phyloP scores from a whole-genome alignment of 2,888 invertebrate genomes.

The Ernsta delagoae region DNA sequence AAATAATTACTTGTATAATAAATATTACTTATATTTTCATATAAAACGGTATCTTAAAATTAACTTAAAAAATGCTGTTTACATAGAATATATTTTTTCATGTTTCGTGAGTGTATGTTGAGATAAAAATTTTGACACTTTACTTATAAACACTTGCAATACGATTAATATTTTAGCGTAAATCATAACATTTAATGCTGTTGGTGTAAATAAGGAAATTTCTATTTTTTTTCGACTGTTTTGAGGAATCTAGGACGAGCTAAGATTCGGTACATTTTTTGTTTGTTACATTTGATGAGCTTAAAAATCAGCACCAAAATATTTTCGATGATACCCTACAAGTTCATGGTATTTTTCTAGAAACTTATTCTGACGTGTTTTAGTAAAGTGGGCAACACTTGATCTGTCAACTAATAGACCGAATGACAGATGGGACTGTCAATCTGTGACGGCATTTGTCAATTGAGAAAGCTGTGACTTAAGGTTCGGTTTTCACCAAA shows the following conservation, averaged over 20 bases:
- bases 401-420: conserved; percentile 25
- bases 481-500: too few species aligned
- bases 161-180: conserved; percentile 63
- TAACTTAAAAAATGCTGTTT: conserved; percentile 59
- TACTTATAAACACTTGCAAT: conserved; percentile 78
- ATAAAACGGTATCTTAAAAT: conserved; percentile 62
- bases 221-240: conserved; percentile 47
- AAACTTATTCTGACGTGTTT: conserved; percentile 35
- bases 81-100: conserved; percentile 77
- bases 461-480: conserved; percentile 11
- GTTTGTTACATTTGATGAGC: conserved; percentile 49
- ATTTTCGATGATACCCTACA: conserved; percentile 40
- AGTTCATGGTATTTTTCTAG: conserved; percentile 52
- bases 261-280: too few species aligned
- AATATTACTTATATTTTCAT: conserved; percentile 76
- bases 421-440: conserved; percentile 21
- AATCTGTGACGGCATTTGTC: conserved; percentile 16
- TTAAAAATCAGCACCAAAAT: conserved; percentile 56
- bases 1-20: conserved; percentile 61
- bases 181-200: conserved; percentile 45
- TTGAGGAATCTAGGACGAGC: neutral
- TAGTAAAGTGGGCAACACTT: conserved; percentile 26
- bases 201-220: conserved; percentile 67
- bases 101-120: conserved; percentile 51
- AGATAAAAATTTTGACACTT: conserved; percentile 55